Conservation (phyloP, 2,888 invertebrate species). For the Diaperis boleti region DNA sequence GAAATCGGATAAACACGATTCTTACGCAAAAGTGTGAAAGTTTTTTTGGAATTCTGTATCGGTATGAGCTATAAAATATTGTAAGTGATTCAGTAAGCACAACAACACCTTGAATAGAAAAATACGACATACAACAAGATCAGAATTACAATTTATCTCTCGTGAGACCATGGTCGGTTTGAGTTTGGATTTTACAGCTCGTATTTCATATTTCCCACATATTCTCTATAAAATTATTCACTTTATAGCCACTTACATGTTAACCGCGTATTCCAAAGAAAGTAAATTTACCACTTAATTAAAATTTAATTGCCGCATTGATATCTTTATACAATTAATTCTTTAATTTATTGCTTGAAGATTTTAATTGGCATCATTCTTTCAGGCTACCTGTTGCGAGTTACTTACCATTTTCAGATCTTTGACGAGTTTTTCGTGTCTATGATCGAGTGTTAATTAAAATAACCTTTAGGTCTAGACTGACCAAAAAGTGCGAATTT, state of each 20-base stretch:
- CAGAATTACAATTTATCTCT: background rate
- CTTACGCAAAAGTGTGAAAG: background rate
- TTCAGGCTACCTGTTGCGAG: background rate
- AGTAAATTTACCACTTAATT: slow-evolving; percentile 41
- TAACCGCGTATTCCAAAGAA: slow-evolving; percentile 4
- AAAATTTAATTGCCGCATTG: slow-evolving; percentile 41
- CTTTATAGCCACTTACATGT: slow-evolving; percentile 9
- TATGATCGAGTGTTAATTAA: slow-evolving; percentile 8
- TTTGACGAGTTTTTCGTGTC: slow-evolving; percentile 16
- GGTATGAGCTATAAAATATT: background rate
- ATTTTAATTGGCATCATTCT: slow-evolving; percentile 20
- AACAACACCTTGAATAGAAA: background rate
- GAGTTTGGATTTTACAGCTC: background rate
- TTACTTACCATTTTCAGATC: background rate
- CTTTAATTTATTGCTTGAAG: slow-evolving; percentile 35
- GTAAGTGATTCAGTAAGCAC: background rate
- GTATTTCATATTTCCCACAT: slow-evolving; percentile 15
- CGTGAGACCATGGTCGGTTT: background rate
- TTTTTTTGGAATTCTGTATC: background rate
- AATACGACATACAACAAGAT: background rate
- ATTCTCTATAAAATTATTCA: slow-evolving; percentile 22
- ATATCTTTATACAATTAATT: slow-evolving; percentile 43
- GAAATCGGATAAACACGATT: too few species aligned
- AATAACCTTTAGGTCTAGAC: background rate
- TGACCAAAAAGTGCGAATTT: slow-evolving; percentile 15